Percentiles rank a stretch among this genome's conserved stretches.
These are phyloP conservation scores for Lateolabrax maculatus DNA, from an alignment of 2,797 vertebrate genomes.

Conservation along the genomic window DNA sequence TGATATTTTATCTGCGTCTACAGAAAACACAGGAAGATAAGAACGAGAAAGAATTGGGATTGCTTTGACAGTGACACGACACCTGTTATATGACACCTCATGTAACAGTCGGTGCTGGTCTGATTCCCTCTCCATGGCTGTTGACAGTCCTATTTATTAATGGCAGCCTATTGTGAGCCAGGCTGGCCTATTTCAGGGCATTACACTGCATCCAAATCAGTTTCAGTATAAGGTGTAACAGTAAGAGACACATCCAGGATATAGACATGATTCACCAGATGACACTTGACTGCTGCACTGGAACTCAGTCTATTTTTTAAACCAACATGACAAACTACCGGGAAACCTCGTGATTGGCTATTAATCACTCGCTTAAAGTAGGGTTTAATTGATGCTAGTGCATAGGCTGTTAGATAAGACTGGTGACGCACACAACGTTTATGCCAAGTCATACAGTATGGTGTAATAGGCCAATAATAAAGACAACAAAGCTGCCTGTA, in stretches of 20 bases:
- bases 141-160: slow-evolving; percentile 82
- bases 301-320: slow-evolving; percentile 40
- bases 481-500: background rate
- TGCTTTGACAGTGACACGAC: slow-evolving; percentile 53
- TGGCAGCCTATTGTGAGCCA: slow-evolving; percentile 72
- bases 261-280: slow-evolving; percentile 69
- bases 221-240: slow-evolving; percentile 54
- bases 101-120: slow-evolving; percentile 76
- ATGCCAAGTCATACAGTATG: slow-evolving; percentile 31
- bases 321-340: slow-evolving; percentile 19
- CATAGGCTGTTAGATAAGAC: slow-evolving; percentile 30
- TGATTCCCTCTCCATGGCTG: slow-evolving; percentile 74
- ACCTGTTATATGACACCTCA: slow-evolving; percentile 79
- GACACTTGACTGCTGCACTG: slow-evolving; percentile 26
- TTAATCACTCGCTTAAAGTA: slow-evolving; percentile 30
- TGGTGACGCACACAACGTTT: slow-evolving; percentile 33
- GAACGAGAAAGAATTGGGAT: slow-evolving; percentile 22
- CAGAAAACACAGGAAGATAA: slow-evolving; percentile 33
- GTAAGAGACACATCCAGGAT: slow-evolving; percentile 54
- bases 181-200: slow-evolving; percentile 70
- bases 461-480: slow-evolving; percentile 31
- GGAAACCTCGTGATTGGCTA: slow-evolving; percentile 40
- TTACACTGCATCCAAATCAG: slow-evolving; percentile 56
- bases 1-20: slow-evolving; percentile 11
- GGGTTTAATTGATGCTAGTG: background rate